phyloP scores from a whole-genome alignment of 92 coral and sea anemone species.

The Paragorgia papillata region DNA sequence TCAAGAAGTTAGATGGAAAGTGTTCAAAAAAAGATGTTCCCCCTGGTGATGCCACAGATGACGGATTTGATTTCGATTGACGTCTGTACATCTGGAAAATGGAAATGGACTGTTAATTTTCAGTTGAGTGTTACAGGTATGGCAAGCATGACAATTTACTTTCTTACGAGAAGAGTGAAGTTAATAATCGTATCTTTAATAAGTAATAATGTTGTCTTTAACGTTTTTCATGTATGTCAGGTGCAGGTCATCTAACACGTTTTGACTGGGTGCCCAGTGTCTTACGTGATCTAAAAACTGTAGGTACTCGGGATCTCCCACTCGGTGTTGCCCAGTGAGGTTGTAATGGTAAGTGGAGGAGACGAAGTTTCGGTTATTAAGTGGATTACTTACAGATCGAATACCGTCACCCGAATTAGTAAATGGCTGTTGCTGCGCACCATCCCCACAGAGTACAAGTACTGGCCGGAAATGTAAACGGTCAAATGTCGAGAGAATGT shows the following conservation, averaged over 20 bases:
- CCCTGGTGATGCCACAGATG: background rate
- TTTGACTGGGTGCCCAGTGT: no score
- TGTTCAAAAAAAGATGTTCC: background rate
- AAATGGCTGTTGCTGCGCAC: conserved; percentile 25
- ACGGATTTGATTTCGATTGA: background rate
- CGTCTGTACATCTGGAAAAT: no score
- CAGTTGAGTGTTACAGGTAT: no score
- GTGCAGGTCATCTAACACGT: no score
- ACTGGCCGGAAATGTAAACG: conserved; percentile 16
- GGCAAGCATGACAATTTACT: no score
- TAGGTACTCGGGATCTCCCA: background rate
- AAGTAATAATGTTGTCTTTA: no score
- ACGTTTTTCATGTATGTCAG: no score
- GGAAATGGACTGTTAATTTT: no score
- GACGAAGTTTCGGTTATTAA: background rate
- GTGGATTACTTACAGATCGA: background rate
- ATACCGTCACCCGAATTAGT: background rate
- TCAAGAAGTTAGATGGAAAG: conserved; percentile 10
- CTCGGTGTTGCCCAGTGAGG: conserved; percentile 5
- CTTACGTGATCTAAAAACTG: no score
- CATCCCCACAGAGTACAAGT: background rate
- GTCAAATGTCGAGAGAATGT: background rate
- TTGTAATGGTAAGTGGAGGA: conserved; percentile 15
- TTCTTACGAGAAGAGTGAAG: no score
- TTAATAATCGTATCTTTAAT: no score